Evolutionary conservation across 1,140 invertebrate species (phyloP).

Genomic region (Himalopsyche phryganea): DNA sequence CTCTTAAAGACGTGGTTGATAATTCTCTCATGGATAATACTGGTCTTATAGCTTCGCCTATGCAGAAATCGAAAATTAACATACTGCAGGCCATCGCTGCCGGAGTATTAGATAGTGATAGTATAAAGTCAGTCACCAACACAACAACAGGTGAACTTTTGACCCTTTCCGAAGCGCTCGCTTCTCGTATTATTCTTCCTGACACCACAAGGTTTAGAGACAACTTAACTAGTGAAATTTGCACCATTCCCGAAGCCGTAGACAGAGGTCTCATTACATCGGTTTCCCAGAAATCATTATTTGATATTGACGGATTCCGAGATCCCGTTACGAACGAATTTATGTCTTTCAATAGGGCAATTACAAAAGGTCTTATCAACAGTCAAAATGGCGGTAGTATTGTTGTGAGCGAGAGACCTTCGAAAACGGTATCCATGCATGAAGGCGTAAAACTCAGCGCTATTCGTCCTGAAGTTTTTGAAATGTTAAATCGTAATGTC

Average conservation of each 20-base stretch:
- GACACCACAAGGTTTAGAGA: conserved; percentile 71
- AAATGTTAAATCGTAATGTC: conserved; percentile 78
- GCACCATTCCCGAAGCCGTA: conserved; percentile 77
- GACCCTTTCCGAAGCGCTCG: conserved; percentile 80
- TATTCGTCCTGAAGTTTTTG: conserved; percentile 72
- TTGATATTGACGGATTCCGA: conserved; percentile 88
- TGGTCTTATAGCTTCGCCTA: conserved; percentile 75
- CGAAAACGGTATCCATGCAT: conserved; percentile 66
- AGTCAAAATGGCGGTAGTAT: conserved; percentile 68
- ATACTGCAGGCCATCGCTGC: conserved; percentile 78
- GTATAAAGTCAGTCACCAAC: conserved; percentile 78
- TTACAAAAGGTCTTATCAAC: conserved; percentile 74
- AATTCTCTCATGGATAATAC: conserved; percentile 75
- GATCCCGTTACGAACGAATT: conserved; percentile 78
- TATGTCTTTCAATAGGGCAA: conserved; percentile 82
- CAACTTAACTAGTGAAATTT: conserved; percentile 64
- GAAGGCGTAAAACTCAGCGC: conserved; percentile 64
- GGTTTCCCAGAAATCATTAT: conserved; percentile 81
- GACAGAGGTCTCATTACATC: conserved; percentile 85
- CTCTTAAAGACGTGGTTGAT: conserved; percentile 83
- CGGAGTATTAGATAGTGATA: conserved; percentile 83
- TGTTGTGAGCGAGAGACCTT: conserved; percentile 70
- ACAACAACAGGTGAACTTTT: conserved; percentile 73
- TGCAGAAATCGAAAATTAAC: conserved; percentile 69
- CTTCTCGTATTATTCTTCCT: conserved; percentile 70